Percentiles rank a stretch among this genome's conserved stretches.
Conservation (phyloP, 2,888 invertebrate species). For the Brachycybe producta region DNA sequence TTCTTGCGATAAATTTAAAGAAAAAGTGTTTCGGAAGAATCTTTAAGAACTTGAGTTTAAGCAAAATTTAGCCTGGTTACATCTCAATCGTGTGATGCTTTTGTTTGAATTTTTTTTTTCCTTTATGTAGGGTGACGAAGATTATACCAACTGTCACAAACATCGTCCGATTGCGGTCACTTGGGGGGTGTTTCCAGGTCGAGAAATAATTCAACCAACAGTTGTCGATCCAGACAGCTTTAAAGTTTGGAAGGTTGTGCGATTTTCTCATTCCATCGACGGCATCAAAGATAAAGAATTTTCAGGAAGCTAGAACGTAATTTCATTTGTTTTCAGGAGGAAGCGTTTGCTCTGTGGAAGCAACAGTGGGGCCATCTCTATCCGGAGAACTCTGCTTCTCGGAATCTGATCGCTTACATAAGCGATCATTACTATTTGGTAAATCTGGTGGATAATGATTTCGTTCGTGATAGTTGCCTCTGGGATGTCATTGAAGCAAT, state of each 20-base stretch:
- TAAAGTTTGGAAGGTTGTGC: constrained; percentile 41
- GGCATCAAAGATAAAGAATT: not conserved
- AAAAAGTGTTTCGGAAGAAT: too few species aligned
- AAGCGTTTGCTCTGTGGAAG: constrained; percentile 42
- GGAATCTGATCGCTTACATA: constrained; percentile 35
- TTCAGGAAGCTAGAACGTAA: not conserved
- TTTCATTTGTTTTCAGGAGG: constrained; percentile 31
- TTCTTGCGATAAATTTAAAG: too few species aligned
- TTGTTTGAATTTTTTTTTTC: constrained; percentile 4
- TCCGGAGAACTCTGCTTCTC: constrained; percentile 33
- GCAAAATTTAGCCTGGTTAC: too few species aligned
- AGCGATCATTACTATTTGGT: constrained; percentile 42
- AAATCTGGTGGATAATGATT: constrained; percentile 46
- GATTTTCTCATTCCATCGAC: not conserved
- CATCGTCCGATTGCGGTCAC: constrained; percentile 43
- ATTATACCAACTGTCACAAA: constrained; percentile 40
- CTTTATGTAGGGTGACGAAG: constrained; percentile 34
- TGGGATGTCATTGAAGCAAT: constrained; percentile 36
- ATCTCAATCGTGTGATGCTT: too few species aligned
- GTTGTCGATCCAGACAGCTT: constrained; percentile 46
- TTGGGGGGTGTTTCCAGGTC: constrained; percentile 47
- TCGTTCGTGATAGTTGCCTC: constrained; percentile 37
- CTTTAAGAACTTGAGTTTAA: too few species aligned
- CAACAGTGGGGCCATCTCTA: constrained; percentile 41
- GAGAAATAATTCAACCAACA: constrained; percentile 45